phyloP scores from a whole-genome alignment of 1,140 invertebrate species.

The Caligus rogercresseyi region DNA sequence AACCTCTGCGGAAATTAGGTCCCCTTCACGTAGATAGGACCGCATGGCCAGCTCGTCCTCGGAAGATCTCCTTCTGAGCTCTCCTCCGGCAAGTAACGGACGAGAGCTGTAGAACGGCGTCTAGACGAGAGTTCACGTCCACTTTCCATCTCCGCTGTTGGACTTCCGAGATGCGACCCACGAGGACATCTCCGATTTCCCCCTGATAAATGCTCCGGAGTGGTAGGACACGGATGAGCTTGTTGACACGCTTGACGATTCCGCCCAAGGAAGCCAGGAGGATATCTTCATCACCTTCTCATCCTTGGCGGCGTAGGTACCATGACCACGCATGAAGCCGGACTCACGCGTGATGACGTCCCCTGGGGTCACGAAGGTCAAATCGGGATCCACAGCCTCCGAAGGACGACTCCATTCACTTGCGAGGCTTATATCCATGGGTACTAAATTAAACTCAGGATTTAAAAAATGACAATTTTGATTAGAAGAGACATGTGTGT shows the following conservation, averaged over 20 bases:
- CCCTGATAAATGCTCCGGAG: constrained; percentile 54
- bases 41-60: constrained; percentile 98
- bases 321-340: constrained; percentile 53
- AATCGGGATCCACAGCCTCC: background rate
- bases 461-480: no score
- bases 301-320: constrained; percentile 58
- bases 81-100: constrained; percentile 94
- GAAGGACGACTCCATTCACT: background rate
- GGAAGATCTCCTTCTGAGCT: constrained; percentile 52
- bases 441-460: no score
- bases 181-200: constrained; percentile 90
- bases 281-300: constrained; percentile 42
- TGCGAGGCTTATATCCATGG: background rate
- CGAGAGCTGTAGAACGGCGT: constrained; percentile 69
- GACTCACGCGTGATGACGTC: constrained; percentile 17
- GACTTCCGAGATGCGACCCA: constrained; percentile 79
- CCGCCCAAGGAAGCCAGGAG: constrained; percentile 84
- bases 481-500: no score
- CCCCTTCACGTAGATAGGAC: constrained; percentile 80
- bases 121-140: constrained; percentile 73
- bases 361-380: background rate
- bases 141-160: constrained; percentile 87
- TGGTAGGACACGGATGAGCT: constrained; percentile 73
- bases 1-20: constrained; percentile 92
- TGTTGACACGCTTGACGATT: constrained; percentile 79